These are phyloP conservation scores for Acronicta psi DNA, from an alignment of 2,888 invertebrate species.

Conservation along the genomic window DNA sequence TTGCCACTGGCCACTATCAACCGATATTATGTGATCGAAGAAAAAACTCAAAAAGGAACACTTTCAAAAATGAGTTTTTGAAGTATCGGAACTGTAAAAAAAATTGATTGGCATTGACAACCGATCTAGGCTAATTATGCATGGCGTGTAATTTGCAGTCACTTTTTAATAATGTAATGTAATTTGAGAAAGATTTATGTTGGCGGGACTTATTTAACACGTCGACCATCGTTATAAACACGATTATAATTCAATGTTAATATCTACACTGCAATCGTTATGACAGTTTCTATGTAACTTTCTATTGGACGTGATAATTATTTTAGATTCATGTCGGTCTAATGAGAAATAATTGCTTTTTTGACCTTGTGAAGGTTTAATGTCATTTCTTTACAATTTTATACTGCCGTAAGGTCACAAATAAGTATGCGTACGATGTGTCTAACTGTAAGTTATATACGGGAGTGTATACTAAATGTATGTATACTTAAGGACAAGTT, in stretches of 20 bases:
- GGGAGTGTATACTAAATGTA: too few relatives aligned
- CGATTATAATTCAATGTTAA: conserved; percentile 6
- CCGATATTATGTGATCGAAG: neutral
- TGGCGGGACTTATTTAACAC: conserved; percentile 22
- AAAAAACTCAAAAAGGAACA: conserved; percentile 7
- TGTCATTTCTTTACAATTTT: too few relatives aligned
- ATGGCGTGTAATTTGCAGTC: conserved; percentile 6
- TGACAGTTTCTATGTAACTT: conserved; percentile 12
- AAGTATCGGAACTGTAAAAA: too few relatives aligned
- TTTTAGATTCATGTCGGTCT: too few relatives aligned
- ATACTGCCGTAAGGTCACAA: too few relatives aligned
- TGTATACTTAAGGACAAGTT: too few relatives aligned
- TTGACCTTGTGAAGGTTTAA: too few relatives aligned
- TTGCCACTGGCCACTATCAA: too few relatives aligned
- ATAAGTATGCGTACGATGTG: too few relatives aligned
- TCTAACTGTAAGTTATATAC: too few relatives aligned
- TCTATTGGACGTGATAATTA: conserved; percentile 1
- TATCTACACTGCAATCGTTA: neutral
- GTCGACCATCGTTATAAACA: conserved; percentile 8
- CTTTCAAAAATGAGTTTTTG: too few relatives aligned
- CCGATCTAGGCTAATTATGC: conserved; percentile 13
- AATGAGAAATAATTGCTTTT: too few relatives aligned
- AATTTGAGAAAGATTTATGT: conserved; percentile 12
- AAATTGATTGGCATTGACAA: conserved; percentile 18
- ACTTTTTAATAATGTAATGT: conserved; percentile 9